These are phyloP conservation scores for Sebastolobus alascanus DNA, from an alignment of 2,797 vertebrate genomes.

Conservation along the genomic window DNA sequence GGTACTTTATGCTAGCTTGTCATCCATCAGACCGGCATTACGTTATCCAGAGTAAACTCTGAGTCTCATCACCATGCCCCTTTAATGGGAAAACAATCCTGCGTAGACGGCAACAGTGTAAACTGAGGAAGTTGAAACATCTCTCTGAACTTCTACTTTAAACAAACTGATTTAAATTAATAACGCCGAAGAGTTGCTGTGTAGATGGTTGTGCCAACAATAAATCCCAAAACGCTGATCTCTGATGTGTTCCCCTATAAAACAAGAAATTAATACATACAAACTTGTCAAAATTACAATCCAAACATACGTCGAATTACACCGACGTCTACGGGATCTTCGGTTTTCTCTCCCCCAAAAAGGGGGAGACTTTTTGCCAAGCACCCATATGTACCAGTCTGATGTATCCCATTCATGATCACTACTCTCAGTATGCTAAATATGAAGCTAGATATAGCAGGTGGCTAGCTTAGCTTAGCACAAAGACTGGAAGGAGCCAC, in stretches of 20 bases:
- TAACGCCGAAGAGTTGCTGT: neutral
- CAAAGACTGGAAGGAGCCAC: neutral
- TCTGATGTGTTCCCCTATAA: neutral
- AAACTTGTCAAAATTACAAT: rapidly evolving
- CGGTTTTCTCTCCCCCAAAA: too few relatives aligned
- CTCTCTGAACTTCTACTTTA: neutral
- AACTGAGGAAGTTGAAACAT: rapidly evolving
- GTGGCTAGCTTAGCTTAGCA: neutral
- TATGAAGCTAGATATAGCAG: neutral
- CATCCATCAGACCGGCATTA: too few relatives aligned
- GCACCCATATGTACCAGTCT: too few relatives aligned
- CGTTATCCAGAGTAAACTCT: too few relatives aligned
- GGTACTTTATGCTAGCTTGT: neutral
- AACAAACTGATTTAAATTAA: neutral
- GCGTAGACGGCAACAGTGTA: too few relatives aligned
- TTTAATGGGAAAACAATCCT: neutral
- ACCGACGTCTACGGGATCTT: too few relatives aligned
- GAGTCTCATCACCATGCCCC: neutral
- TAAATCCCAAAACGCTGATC: neutral
- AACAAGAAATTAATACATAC: too few relatives aligned
- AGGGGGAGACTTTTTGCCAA: too few relatives aligned
- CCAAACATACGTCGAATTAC: too few relatives aligned
- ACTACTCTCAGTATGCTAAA: neutral
- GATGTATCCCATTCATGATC: neutral
- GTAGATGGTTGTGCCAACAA: rapidly evolving